phyloP scores from a whole-genome alignment of 2,797 vertebrate genomes.

The Enteromius anoplus region DNA sequence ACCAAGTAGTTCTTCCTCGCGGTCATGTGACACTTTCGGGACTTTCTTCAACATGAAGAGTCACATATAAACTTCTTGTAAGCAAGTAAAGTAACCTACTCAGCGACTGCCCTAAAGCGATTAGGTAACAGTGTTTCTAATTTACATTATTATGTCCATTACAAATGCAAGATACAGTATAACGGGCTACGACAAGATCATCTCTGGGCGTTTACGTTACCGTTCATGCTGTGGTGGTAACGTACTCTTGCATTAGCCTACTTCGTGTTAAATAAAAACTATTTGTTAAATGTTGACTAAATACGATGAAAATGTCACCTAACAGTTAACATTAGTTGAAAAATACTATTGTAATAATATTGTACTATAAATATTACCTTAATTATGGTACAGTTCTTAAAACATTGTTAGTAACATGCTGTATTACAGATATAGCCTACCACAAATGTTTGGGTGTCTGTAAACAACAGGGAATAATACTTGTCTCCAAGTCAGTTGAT shows the following conservation, averaged over 20 bases:
- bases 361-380: no score
- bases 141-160: not conserved
- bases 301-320: not conserved
- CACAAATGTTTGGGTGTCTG: not conserved
- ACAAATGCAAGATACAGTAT: not conserved
- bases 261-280: not conserved
- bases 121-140: not conserved
- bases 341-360: no score
- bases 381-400: no score
- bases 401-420: not conserved
- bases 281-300: not conserved
- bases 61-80: not conserved
- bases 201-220: not conserved
- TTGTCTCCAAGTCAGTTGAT: not conserved
- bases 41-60: not conserved
- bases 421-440: no score
- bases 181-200: not conserved
- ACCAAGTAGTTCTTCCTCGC: not conserved
- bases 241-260: not conserved
- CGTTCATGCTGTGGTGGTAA: not conserved
- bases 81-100: not conserved
- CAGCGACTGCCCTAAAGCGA: no score
- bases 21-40: constrained; percentile 18
- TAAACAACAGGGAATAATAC: not conserved
- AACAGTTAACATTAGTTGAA: not conserved